Conservation (phyloP, 2,113 vertebrate species). For the Zingel zingel region DNA sequence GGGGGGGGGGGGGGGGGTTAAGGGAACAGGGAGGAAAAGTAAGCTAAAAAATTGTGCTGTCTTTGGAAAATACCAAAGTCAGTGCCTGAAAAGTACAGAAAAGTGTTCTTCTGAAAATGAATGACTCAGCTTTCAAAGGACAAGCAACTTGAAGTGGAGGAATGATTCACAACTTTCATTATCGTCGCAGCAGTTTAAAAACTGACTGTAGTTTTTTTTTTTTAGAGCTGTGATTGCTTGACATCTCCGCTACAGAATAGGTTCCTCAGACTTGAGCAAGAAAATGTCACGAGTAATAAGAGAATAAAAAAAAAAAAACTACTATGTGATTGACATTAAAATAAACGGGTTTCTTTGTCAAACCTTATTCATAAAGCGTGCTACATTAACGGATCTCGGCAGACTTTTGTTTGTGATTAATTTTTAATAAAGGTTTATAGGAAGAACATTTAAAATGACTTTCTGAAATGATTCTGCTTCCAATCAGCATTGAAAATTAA, state of each 20-base stretch:
- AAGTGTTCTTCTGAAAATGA: constrained; percentile 6
- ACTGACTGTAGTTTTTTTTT: constrained; percentile 15
- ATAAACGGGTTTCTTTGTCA: background rate
- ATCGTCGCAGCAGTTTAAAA: constrained; percentile 30
- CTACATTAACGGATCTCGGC: background rate
- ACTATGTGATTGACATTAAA: background rate
- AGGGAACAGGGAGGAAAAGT: constrained; percentile 3
- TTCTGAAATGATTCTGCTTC: too few species aligned
- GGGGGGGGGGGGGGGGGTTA: background rate
- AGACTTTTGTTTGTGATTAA: background rate
- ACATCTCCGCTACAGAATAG: background rate
- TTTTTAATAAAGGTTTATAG: too few species aligned
- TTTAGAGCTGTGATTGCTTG: background rate
- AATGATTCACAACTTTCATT: constrained; percentile 26
- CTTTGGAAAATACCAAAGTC: constrained; percentile 42
- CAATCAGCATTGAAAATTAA: background rate
- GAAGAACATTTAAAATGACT: too few species aligned
- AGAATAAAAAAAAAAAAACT: background rate
- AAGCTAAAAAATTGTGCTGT: constrained; percentile 30
- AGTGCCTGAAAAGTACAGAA: constrained; percentile 1
- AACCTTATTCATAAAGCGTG: background rate
- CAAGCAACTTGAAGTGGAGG: background rate
- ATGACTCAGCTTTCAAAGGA: constrained; percentile 25
- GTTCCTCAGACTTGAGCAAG: background rate
- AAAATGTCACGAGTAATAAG: background rate